These are phyloP conservation scores for Himantopus leucocephalus DNA, from an alignment of 2,113 vertebrate genomes.

Conservation along the genomic window DNA sequence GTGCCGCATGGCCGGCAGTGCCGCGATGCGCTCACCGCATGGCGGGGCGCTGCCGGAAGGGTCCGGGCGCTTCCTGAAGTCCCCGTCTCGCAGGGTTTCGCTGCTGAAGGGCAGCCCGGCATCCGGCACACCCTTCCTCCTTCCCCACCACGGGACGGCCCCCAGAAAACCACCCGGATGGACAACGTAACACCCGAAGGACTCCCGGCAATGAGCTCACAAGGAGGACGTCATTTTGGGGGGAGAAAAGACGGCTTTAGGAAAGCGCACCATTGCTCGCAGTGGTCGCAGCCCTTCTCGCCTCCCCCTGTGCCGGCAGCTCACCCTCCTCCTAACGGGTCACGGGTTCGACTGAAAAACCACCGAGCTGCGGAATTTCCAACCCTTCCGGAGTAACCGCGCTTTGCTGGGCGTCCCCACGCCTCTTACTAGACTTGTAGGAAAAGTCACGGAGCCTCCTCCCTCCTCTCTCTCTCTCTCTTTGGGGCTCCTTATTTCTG, in stretches of 20 bases:
- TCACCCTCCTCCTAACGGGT: neutral
- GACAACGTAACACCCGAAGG: rapidly evolving
- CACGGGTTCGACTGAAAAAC: rapidly evolving
- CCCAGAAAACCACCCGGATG: rapidly evolving
- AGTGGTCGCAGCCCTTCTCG: neutral
- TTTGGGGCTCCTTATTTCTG: neutral
- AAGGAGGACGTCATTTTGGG: neutral
- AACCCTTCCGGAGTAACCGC: rapidly evolving
- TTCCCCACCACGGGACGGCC: neutral
- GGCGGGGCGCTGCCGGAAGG: neutral
- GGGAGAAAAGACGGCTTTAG: neutral
- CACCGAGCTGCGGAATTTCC: neutral
- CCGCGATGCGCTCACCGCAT: neutral
- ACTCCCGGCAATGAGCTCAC: neutral
- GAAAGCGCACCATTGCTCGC: neutral
- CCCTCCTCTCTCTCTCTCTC: neutral
- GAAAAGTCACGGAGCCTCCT: neutral
- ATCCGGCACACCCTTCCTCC: neutral
- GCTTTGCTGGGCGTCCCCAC: neutral
- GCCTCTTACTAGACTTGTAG: no score
- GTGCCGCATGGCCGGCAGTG: neutral
- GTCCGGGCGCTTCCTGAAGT: rapidly evolving
- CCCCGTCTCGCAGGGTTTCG: neutral
- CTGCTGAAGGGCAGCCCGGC: neutral
- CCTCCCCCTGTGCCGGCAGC: neutral